Base-by-base conservation (phyloP, 2,797 vertebrate genomes). In the Bradypus variegatus region DNA sequence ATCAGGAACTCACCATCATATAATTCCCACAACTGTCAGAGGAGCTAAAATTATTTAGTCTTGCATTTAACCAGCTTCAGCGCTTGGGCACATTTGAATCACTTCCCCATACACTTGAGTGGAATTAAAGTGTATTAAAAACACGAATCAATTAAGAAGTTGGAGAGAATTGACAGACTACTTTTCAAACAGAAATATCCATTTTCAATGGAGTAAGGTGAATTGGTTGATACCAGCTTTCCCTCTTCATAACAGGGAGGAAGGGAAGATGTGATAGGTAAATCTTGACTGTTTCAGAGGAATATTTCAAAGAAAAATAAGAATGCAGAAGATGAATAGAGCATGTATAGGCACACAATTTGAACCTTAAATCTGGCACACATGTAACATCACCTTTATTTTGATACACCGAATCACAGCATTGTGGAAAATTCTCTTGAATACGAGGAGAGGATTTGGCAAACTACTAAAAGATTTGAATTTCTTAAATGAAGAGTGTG, bases 91-190 rank as follows among this genome's bases (percentile, higher is more conserved):
- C 29, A 31, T 70, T 90, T 38, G 69, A 58, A 83, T 86, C 16
- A 67, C 84, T 94, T 69, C 62, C 75, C 31, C 1, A 45, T 84
- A 21, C 10, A 41, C n/a, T 38, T 77, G 70, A 75, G 84, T 72
- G 33, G 83, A 91, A 93, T 92, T 67, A 76, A 95, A 79, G 33
- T 86, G 29, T 65, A 93, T 85, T 82, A 50, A 73, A 85, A 75
- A 79, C 12, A 80, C 36, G 48, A 58, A 88, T 85, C 88, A 33
- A 31, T n/a, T 10, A 5, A 29, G 19, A 78, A 23, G 6, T 58
- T 58, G 58, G 6, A 58, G 58, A 23, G 58, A 58, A 3, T 58
- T 58, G 58, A 18, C 58, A 58, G 58, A 58, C 11, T 29, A 27
- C 62, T 27, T 73, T 48, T 4, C 86, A 93, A 70, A 19, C 11